phyloP scores from a whole-genome alignment of 2,888 invertebrate genomes.

The Trachelus troglodyta region DNA sequence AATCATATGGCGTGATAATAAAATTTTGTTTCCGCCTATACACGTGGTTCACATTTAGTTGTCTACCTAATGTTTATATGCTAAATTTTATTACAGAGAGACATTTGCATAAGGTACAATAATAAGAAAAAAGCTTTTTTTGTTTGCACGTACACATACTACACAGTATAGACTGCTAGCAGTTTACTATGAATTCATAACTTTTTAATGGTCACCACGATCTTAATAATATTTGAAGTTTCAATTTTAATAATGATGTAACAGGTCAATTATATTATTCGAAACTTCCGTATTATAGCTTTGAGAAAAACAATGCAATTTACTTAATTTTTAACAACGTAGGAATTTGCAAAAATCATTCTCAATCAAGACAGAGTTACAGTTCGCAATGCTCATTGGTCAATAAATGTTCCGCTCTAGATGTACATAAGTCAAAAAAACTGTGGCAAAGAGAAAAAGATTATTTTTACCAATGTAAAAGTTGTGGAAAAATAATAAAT shows the following conservation, averaged over 20 bases:
- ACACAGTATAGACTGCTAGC: background rate
- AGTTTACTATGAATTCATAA: background rate
- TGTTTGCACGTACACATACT: background rate
- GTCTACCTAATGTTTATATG: constrained; percentile 43
- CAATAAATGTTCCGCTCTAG: background rate
- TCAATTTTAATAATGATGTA: background rate
- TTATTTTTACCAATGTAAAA: background rate
- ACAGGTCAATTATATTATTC: background rate
- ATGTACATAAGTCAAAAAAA: background rate
- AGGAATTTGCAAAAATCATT: background rate
- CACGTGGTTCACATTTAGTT: constrained; percentile 31
- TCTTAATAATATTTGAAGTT: background rate
- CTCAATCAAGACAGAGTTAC: background rate
- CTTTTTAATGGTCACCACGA: background rate
- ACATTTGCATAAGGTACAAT: background rate
- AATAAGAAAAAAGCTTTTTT: background rate
- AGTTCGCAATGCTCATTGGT: background rate
- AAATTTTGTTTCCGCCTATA: constrained; percentile 46
- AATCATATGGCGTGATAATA: constrained; percentile 63
- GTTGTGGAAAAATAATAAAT: background rate
- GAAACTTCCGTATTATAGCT: background rate
- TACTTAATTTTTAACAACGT: background rate
- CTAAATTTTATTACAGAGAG: background rate
- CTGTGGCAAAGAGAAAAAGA: background rate
- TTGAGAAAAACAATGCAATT: background rate